Evolutionary conservation across 2,113 vertebrate species (phyloP), one percentile per base, ranked within the genome.

Genomic region (Pseudopodoces humilis): DNA sequence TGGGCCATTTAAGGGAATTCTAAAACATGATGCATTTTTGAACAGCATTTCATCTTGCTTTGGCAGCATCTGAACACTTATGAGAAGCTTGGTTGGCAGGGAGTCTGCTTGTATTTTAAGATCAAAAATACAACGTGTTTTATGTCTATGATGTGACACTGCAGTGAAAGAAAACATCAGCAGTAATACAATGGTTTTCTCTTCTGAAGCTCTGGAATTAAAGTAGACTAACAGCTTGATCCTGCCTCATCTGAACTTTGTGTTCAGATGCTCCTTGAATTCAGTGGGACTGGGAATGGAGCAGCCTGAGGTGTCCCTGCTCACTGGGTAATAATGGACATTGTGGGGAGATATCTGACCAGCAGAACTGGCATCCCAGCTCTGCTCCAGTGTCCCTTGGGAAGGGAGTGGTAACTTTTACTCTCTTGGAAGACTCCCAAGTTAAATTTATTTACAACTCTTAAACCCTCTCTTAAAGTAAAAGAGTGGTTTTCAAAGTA

Each of bases 1-100:
- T 86, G 72, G 58, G 41, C 94, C 88, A 94, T 92, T 90, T 94
- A 95, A 86, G 86, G 92, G 88, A 86, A 90, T 86, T 74, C 28
- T 86, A 78, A 92, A 93, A 67, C 68, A 67, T 35, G 52, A 37
- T 64, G 65, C 83, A 79, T 94, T 90, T 94, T 88, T 95, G 59
- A 88, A 41, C 11, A 1, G 41, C 75, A 50, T 44, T 88, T 96
- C 63, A 14, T 91, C 68, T 88, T 83, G 68, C 47, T 90, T 94
- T 94, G 95, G 93, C 92, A 92, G 52, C n/a, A 81, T 81, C 41
- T 43, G 65, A 88, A 37, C 46, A 14, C 83, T 96, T 69, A 64
- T 33, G 46, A 94, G 80, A 86, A 88, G 18, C 12, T 18, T 20
- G 69, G 37, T 55, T 94, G 94, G 90, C 92, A 82, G 21, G 47